phyloP scores from a whole-genome alignment of 2,113 vertebrate species.

The Euleptes europaea region DNA sequence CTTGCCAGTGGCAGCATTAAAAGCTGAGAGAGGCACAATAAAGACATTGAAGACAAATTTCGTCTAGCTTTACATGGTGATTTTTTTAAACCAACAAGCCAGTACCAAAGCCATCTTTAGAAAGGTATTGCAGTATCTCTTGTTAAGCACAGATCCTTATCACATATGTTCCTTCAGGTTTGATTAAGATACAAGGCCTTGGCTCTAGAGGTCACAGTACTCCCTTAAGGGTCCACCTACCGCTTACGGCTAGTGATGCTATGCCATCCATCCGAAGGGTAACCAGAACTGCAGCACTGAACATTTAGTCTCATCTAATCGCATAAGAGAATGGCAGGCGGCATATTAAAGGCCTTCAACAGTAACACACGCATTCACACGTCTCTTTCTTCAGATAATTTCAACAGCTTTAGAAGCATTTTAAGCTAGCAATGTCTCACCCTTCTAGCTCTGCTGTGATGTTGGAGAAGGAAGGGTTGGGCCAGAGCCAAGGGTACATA shows the following conservation, averaged over 20 bases:
- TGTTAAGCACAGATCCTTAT: neutral
- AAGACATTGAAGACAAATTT: neutral
- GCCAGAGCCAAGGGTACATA: neutral
- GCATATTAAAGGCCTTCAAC: neutral
- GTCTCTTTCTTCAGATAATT: neutral
- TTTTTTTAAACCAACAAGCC: neutral
- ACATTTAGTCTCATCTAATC: neutral
- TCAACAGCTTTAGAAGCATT: neutral
- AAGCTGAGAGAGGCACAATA: conserved; percentile 30
- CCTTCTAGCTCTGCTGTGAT: neutral
- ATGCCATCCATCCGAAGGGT: neutral
- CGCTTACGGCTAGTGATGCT: neutral
- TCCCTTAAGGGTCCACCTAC: neutral
- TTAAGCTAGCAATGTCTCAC: neutral
- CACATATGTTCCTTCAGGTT: neutral
- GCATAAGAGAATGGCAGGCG: neutral
- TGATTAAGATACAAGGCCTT: neutral
- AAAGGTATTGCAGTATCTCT: neutral
- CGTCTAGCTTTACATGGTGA: neutral
- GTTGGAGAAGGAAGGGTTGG: neutral
- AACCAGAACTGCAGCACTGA: neutral
- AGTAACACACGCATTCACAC: too few relatives aligned
- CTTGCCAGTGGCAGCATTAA: conserved; percentile 28
- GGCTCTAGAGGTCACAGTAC: neutral
- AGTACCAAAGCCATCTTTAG: neutral